Percentiles rank a stretch among this genome's conserved stretches.
phyloP scores from a whole-genome alignment of 2,797 vertebrate genomes.

The Microctenopoma steveboyesi region DNA sequence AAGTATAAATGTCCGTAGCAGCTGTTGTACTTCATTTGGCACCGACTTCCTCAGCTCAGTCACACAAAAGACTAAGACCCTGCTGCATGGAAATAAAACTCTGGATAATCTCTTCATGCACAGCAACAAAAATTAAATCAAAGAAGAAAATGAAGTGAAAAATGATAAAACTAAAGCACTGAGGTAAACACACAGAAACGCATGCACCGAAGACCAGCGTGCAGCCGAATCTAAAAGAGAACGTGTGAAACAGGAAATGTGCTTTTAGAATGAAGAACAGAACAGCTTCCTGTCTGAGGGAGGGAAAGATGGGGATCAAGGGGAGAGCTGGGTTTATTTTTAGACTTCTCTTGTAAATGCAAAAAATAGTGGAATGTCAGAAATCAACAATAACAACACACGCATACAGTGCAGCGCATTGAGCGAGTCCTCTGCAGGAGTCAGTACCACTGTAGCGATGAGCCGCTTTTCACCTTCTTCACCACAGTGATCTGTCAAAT shows the following conservation, averaged over 20 bases:
- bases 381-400: slow-evolving; percentile 36
- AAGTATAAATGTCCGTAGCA: neutral
- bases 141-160: neutral
- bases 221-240: slow-evolving; percentile 40
- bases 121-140: neutral
- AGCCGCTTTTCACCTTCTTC: neutral
- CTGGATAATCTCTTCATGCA: neutral
- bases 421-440: neutral
- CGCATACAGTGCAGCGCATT: neutral
- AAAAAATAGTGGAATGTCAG: slow-evolving; percentile 55
- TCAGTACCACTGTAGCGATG: fast-evolving
- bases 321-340: slow-evolving; percentile 47
- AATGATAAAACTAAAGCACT: neutral
- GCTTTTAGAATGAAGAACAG: slow-evolving; percentile 70
- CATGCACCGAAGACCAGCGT: slow-evolving; percentile 5
- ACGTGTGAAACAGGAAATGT: slow-evolving; percentile 77
- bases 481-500: neutral
- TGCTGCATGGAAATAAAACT: neutral
- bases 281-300: slow-evolving; percentile 71
- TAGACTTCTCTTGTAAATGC: slow-evolving; percentile 52
- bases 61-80: neutral
- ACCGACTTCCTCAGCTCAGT: neutral
- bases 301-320: neutral
- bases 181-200: neutral
- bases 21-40: neutral